Evolutionary conservation across 2,797 vertebrate genomes (phyloP).

Genomic region (Coracias cyanogaster): DNA sequence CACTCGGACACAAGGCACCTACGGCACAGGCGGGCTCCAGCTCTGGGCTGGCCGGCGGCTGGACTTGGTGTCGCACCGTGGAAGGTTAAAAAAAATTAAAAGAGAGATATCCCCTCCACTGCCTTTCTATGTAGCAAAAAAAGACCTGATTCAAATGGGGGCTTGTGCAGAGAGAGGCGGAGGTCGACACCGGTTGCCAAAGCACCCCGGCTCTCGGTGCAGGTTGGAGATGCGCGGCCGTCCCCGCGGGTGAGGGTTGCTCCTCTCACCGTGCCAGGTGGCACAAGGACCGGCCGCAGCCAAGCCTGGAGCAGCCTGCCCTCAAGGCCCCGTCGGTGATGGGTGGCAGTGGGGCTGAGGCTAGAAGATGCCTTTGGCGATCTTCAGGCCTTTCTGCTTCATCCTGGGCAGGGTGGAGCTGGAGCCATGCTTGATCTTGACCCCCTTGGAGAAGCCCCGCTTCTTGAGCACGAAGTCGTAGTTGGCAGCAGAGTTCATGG

Average conservation of each 20-base stretch:
- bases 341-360: conserved; percentile 29
- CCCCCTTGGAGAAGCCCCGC: conserved; percentile 83
- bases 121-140: conserved; percentile 53
- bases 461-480: conserved; percentile 94
- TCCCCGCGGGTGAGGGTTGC: not conserved
- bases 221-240: not conserved
- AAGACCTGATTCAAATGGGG: conserved; percentile 36
- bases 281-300: not conserved
- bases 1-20: conserved; percentile 78
- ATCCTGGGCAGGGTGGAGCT: conserved; percentile 94
- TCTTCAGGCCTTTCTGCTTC: conserved; percentile 96
- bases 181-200: not conserved
- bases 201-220: not conserved
- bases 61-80: conserved; percentile 9
- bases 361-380: conserved; percentile 95
- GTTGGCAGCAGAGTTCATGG: conserved; percentile 97
- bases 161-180: conserved; percentile 33
- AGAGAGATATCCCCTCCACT: not conserved
- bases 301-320: not conserved
- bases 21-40: conserved; percentile 76
- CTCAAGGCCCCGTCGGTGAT: conserved; percentile 56
- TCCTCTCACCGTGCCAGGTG: not conserved
- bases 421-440: conserved; percentile 88
- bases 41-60: conserved; percentile 56
- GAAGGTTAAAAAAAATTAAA: not conserved